phyloP scores from a whole-genome alignment of 2,797 vertebrate genomes.

The Rostrhamus sociabilis region DNA sequence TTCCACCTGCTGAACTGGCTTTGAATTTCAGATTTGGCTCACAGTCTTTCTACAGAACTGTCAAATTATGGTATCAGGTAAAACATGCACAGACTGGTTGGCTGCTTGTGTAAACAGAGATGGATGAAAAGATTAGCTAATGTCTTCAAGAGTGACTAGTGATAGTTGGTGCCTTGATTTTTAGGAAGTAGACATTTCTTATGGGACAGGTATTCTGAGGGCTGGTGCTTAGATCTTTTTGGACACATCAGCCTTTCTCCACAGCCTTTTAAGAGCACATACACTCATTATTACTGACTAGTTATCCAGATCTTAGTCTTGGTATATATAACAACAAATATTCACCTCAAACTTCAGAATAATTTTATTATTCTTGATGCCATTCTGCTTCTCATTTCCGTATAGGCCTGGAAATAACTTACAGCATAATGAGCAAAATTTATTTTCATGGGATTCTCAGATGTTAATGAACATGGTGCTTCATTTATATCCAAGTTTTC shows the following conservation, averaged over 20 bases:
- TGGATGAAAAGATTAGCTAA: neutral
- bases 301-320: neutral
- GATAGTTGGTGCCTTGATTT: neutral
- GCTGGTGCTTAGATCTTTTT: neutral
- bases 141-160: neutral
- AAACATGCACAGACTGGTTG: neutral
- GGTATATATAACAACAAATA: neutral
- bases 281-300: neutral
- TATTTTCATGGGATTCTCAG: neutral
- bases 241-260: neutral
- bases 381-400: neutral
- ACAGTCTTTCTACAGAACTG: neutral
- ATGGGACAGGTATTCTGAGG: neutral
- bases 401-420: neutral
- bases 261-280: neutral
- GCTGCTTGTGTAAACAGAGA: neutral
- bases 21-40: constrained; percentile 7
- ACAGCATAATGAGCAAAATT: neutral
- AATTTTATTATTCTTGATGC: neutral
- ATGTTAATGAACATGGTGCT: neutral
- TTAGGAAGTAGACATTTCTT: neutral
- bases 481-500: neutral
- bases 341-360: neutral
- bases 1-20: neutral
- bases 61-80: neutral